A percentile compares a stretch with the other conserved stretches of the same genome.
Evolutionary conservation across 2,888 invertebrate genomes (phyloP).

Genomic region (Incurvaria masculella): DNA sequence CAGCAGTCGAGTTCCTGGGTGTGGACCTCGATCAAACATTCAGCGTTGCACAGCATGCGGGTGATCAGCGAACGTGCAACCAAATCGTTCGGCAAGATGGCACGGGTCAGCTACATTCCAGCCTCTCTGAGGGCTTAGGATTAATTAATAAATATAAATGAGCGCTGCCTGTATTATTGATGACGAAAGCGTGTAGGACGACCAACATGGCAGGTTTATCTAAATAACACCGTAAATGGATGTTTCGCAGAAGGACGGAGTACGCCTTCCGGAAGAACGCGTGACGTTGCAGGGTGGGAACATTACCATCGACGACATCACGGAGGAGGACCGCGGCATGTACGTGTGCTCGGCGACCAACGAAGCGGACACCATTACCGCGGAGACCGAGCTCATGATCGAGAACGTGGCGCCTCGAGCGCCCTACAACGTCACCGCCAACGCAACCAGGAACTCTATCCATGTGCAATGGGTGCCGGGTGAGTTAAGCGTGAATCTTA

Average conservation of each 20-base stretch:
- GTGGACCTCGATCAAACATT: too few relatives aligned
- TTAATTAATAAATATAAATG: too few relatives aligned
- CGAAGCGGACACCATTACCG: constrained; percentile 80
- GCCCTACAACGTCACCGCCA: constrained; percentile 81
- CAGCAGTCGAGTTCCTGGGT: too few relatives aligned
- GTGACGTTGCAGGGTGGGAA: constrained; percentile 69
- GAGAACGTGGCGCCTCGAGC: constrained; percentile 89
- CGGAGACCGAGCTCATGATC: constrained; percentile 77
- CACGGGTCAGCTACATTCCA: too few relatives aligned
- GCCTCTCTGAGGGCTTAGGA: too few relatives aligned
- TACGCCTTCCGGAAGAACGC: constrained; percentile 64
- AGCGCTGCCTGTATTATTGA: too few relatives aligned
- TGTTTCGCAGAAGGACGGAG: constrained; percentile 66
- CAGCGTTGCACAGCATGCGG: too few relatives aligned
- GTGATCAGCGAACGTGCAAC: too few relatives aligned
- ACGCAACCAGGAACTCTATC: constrained; percentile 66
- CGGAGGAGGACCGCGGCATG: constrained; percentile 83
- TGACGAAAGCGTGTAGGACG: too few relatives aligned
- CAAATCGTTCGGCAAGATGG: too few relatives aligned
- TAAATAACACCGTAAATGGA: too few relatives aligned
- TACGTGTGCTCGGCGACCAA: constrained; percentile 83
- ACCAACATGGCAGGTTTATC: too few relatives aligned
- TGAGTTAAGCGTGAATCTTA: constrained; percentile 17
- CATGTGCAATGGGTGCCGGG: constrained; percentile 80
- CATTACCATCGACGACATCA: constrained; percentile 77